Evolutionary conservation across 2,797 vertebrate genomes (phyloP).

Genomic region (Amazonetta brasiliensis): DNA sequence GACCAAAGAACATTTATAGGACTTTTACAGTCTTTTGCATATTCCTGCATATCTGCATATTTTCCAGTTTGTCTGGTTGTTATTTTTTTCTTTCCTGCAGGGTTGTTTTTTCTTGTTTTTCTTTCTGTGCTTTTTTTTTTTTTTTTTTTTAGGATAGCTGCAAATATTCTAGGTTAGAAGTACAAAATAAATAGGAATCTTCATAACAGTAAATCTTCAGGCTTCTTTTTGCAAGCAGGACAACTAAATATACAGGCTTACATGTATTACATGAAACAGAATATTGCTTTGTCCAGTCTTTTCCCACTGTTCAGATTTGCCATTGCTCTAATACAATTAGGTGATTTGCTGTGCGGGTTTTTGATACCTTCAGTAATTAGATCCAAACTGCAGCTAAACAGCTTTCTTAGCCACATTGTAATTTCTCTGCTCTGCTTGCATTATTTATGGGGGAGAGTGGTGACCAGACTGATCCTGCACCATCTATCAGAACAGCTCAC

Average conservation of each 20-base stretch:
- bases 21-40: slow-evolving; percentile 14
- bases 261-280: slow-evolving; percentile 3
- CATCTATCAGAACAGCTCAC: neutral
- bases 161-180: neutral
- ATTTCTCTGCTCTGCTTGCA: neutral
- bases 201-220: neutral
- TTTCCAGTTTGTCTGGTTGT: neutral
- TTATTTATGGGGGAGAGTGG: neutral
- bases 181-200: neutral
- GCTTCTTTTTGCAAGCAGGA: neutral
- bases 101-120: neutral
- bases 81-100: neutral
- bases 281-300: slow-evolving; percentile 26
- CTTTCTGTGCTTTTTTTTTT: neutral
- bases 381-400: slow-evolving; percentile 3
- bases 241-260: neutral
- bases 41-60: neutral
- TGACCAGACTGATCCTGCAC: neutral
- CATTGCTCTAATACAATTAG: slow-evolving; percentile 12
- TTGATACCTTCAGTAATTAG: slow-evolving; percentile 8
- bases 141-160: neutral
- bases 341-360: neutral
- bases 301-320: neutral
- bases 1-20: slow-evolving; percentile 21
- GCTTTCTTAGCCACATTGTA: neutral